Evolutionary conservation across 2,797 vertebrate genomes (phyloP), one percentile per base, ranked within the genome.

Genomic region (Melanotaenia trifasciata): DNA sequence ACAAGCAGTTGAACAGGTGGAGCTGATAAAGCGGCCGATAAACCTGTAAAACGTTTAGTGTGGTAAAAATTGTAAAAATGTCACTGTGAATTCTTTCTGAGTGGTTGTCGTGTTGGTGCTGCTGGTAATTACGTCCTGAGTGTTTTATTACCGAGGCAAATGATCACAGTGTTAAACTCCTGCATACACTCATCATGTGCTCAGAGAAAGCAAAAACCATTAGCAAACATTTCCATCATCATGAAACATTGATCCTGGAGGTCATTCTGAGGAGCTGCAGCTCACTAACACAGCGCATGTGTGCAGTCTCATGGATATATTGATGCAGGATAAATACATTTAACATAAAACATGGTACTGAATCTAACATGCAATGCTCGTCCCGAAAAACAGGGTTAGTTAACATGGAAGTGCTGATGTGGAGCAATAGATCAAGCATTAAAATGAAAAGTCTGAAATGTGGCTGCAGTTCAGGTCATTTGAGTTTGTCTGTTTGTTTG

Each of bases 141-240:
- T 69, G 40, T 73, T 68, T 78, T 66, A 70, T 78, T 40, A 43
- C 1, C 10, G 43, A 77, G 26, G 1, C 26, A 75, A 59, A 78
- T 78, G 11, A 26, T 36, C 38, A 57, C n/a, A 54, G 12, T 47
- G 53, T 28, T 20, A 13, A 64, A 30, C 28, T 30, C 4, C 28
- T 30, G 28, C 0, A 30, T 30, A 30, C 28, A 26, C 50, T 66
- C 40, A n/a, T 1, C n/a, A 26, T 56, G 43, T 33, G 51, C 30
- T 50, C 62, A 38, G 56, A 53, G n/a, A 53, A 67, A 65, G 6
- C 8, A 57, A 38, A 67, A 40, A 30, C 54, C 26, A 22, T 67
- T 58, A 33, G 33, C 51, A 26, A 24, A n/a, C 11, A 12, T 2
- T 35, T 22, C 0, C 26, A 12, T 6, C 14, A 35, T 59, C 16